Conservation (phyloP, 1,140 invertebrate genomes). For the Drosophila ercepeae region DNA sequence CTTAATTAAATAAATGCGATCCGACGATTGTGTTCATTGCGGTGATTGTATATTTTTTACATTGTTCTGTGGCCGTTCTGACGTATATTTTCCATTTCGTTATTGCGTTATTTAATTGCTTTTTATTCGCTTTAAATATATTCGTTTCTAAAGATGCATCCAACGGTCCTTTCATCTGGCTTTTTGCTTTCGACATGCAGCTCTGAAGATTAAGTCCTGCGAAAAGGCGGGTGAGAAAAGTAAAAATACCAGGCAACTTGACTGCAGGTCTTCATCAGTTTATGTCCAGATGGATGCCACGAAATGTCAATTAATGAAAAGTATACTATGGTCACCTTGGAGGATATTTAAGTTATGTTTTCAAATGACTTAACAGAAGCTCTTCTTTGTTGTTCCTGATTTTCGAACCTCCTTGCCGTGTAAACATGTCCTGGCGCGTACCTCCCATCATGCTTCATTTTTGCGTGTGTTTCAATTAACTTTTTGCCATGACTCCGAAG, state of each 20-base stretch:
- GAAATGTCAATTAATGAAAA: constrained; percentile 1
- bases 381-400: neutral
- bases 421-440: constrained; percentile 30
- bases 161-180: constrained; percentile 8
- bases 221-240: constrained; percentile 8
- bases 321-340: neutral
- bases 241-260: neutral
- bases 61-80: constrained; percentile 20
- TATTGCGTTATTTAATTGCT: constrained; percentile 47
- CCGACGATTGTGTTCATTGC: constrained; percentile 60
- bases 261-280: constrained; percentile 4
- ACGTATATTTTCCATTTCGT: constrained; percentile 12
- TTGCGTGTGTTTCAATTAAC: constrained; percentile 79
- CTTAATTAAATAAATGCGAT: constrained; percentile 80
- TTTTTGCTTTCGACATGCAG: constrained; percentile 10
- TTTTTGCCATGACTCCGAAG: constrained; percentile 72
- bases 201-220: constrained; percentile 12
- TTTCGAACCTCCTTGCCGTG: neutral
- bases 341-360: too few species aligned
- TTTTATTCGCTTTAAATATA: constrained; percentile 55
- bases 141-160: constrained; percentile 11
- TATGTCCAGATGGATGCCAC: constrained; percentile 1
- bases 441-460: constrained; percentile 56
- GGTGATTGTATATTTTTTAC: constrained; percentile 54
- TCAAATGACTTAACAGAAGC: too few species aligned